These are phyloP conservation scores for Pseudorectes ferrugineus DNA, from an alignment of 2,113 vertebrate genomes.

Conservation along the genomic window DNA sequence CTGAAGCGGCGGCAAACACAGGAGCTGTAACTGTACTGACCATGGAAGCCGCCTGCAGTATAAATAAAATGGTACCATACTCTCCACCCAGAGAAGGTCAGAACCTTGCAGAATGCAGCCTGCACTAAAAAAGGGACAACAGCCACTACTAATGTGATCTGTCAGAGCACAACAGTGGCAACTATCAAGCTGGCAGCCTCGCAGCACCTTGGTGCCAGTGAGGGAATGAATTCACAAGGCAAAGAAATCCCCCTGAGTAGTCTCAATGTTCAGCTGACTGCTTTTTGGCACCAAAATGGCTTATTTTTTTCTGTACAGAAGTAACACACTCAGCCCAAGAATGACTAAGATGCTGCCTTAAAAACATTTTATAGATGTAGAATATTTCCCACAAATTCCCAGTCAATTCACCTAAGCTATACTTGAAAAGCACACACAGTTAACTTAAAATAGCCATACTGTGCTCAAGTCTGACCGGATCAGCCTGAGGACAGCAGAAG, in stretches of 20 bases:
- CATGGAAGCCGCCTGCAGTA: not conserved
- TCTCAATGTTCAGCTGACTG: constrained; percentile 50
- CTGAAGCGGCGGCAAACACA: constrained; percentile 26
- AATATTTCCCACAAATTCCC: not conserved
- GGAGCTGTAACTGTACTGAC: constrained; percentile 7
- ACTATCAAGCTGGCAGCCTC: constrained; percentile 56
- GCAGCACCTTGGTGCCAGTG: not conserved
- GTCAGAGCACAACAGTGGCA: constrained; percentile 26
- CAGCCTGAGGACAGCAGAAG: not conserved
- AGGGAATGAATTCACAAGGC: constrained; percentile 64
- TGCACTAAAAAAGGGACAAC: constrained; percentile 26
- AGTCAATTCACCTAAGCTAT: not conserved
- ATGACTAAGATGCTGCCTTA: not conserved
- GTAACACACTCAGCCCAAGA: not conserved
- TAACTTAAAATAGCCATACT: not conserved
- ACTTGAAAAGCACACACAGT: not conserved
- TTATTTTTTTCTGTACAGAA: constrained; percentile 47
- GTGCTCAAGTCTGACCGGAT: not conserved
- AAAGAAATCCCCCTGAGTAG: constrained; percentile 62
- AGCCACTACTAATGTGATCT: constrained; percentile 23
- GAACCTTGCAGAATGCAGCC: not conserved
- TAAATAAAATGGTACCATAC: not conserved
- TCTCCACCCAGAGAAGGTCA: not conserved
- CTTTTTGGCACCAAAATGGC: constrained; percentile 75
- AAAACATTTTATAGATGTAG: not conserved